Conservation (phyloP, 2,888 invertebrate genomes). For the Pseudococcus longispinus region DNA sequence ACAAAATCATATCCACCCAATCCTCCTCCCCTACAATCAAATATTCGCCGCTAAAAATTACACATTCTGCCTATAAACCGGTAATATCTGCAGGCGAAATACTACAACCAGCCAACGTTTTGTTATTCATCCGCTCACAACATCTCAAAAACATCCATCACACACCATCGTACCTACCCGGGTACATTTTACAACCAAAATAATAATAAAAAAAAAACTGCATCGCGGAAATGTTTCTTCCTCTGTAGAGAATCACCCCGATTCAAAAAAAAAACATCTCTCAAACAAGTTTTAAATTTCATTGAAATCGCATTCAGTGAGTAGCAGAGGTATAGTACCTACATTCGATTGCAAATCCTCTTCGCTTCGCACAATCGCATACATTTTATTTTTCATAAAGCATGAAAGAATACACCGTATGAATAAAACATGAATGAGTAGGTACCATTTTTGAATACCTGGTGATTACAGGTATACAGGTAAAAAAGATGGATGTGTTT, state of each 20-base stretch:
- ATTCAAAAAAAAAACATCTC: not conserved
- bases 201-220: not conserved
- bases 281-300: not conserved
- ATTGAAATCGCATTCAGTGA: not conserved
- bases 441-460: not conserved
- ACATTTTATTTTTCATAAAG: not conserved
- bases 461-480: not conserved
- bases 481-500: not conserved
- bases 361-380: not conserved
- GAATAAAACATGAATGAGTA: conserved; percentile 25
- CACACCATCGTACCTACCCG: not conserved
- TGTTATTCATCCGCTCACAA: not conserved
- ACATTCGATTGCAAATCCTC: not conserved
- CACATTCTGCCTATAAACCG: not conserved
- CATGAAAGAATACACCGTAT: not conserved
- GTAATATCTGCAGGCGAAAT: not conserved
- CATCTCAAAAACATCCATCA: not conserved
- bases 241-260: not conserved
- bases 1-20: too few species aligned
- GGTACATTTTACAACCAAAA: not conserved
- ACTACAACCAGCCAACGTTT: not conserved
- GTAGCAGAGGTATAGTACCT: too few species aligned
- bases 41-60: not conserved
- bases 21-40: too few species aligned
- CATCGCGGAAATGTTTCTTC: not conserved